Evolutionary conservation across 2,797 vertebrate genomes (phyloP).

Genomic region (Cetoscarus ocellatus): DNA sequence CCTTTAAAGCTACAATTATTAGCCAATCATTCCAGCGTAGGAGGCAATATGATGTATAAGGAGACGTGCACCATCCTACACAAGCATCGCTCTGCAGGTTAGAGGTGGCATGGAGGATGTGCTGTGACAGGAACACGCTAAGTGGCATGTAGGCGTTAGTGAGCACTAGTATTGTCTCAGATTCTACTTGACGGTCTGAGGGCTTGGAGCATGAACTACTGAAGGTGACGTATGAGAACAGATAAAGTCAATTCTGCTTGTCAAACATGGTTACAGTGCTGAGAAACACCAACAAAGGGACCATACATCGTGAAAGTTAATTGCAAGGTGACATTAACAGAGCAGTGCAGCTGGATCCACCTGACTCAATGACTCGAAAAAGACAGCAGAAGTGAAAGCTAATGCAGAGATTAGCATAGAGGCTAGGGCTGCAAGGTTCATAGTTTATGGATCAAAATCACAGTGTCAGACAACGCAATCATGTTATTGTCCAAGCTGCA

Average conservation of each 20-base stretch:
- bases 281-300: neutral
- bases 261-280: slow-evolving; percentile 41
- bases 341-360: no score
- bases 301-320: neutral
- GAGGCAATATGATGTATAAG: slow-evolving; percentile 65
- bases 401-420: no score
- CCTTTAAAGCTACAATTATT: slow-evolving; percentile 71
- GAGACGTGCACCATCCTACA: slow-evolving; percentile 48
- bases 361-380: no score
- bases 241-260: slow-evolving; percentile 18
- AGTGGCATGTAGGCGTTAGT: slow-evolving; percentile 42
- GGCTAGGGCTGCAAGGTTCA: no score
- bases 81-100: slow-evolving; percentile 44
- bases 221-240: slow-evolving; percentile 54
- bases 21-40: slow-evolving; percentile 65
- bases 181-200: slow-evolving; percentile 52
- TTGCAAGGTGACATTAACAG: no score
- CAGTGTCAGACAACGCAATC: no score
- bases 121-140: slow-evolving; percentile 22
- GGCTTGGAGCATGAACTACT: slow-evolving; percentile 59
- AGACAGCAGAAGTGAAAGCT: no score
- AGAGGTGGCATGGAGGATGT: slow-evolving; percentile 46
- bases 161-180: slow-evolving; percentile 16
- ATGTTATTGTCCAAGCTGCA: no score
- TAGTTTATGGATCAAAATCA: no score